These are phyloP conservation scores for Craterocephalus amniculus DNA, from an alignment of 2,797 vertebrate species.

Conservation along the genomic window DNA sequence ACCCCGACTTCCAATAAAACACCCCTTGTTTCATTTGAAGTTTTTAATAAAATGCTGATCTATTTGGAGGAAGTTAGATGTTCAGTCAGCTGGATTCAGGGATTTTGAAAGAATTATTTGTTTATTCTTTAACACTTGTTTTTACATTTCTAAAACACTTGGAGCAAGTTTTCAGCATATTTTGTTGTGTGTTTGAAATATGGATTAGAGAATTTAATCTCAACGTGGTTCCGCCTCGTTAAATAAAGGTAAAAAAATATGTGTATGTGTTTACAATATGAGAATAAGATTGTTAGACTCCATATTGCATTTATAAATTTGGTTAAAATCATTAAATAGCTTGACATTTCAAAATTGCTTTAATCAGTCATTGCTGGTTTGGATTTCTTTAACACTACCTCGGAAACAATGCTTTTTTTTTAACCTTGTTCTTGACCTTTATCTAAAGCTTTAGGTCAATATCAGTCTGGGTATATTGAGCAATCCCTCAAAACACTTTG, in stretches of 20 bases:
- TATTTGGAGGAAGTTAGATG: no score
- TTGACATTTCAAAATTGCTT: neutral
- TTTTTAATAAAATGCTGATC: no score
- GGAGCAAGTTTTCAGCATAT: no score
- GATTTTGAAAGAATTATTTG: no score
- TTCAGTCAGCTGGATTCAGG: no score
- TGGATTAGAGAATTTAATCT: no score
- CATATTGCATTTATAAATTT: neutral
- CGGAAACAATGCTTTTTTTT: slow-evolving; percentile 19
- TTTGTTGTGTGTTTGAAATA: no score
- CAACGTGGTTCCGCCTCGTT: no score
- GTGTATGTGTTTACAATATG: neutral
- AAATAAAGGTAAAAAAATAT: neutral
- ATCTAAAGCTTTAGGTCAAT: slow-evolving; percentile 21
- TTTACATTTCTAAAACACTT: no score
- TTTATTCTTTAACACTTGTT: no score
- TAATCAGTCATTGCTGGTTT: neutral
- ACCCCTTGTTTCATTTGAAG: no score
- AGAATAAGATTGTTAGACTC: neutral
- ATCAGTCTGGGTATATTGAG: slow-evolving; percentile 29
- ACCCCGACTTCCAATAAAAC: no score
- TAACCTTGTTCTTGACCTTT: slow-evolving; percentile 21
- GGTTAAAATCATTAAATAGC: neutral
- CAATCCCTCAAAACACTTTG: slow-evolving; percentile 28
- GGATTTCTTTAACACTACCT: slow-evolving; percentile 10